Percentiles rank a stretch among this genome's conserved stretches.
Conservation (phyloP, 1,140 invertebrate species). For the Melitaea cinxia region DNA sequence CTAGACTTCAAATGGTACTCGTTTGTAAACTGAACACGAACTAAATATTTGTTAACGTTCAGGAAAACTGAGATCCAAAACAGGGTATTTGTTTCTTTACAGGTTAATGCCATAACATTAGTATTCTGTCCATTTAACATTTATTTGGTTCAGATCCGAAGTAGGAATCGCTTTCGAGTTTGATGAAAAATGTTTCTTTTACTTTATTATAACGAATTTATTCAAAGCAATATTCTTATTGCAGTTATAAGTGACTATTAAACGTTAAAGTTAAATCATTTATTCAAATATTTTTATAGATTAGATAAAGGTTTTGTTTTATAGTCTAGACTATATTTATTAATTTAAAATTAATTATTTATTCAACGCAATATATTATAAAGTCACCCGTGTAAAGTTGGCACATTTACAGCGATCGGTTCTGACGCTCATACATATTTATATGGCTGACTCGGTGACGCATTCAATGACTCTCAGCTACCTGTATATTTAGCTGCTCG, state of each 20-base stretch:
- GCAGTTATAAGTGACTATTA: too few species aligned
- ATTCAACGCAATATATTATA: constrained; percentile 43
- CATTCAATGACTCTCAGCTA: constrained; percentile 51
- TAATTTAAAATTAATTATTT: constrained; percentile 46
- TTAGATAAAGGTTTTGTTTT: background rate
- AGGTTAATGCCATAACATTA: constrained; percentile 34
- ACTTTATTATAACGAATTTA: background rate
- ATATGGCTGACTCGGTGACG: constrained; percentile 53
- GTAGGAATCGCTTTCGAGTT: background rate
- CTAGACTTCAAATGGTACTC: background rate
- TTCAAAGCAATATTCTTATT: background rate
- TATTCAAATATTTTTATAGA: too few species aligned
- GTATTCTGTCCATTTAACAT: constrained; percentile 30
- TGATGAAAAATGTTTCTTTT: background rate
- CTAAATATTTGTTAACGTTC: constrained; percentile 34
- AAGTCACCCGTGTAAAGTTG: constrained; percentile 48
- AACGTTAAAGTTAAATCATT: too few species aligned
- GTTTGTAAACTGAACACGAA: constrained; percentile 15
- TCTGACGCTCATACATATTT: constrained; percentile 63
- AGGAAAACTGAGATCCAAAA: constrained; percentile 15
- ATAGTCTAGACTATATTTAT: constrained; percentile 17
- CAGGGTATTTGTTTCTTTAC: constrained; percentile 33
- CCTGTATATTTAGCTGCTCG: constrained; percentile 46
- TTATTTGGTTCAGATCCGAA: constrained; percentile 21
- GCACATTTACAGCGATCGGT: constrained; percentile 52